Evolutionary conservation across 2,888 invertebrate genomes (phyloP).

Genomic region (Clusia tigrina): DNA sequence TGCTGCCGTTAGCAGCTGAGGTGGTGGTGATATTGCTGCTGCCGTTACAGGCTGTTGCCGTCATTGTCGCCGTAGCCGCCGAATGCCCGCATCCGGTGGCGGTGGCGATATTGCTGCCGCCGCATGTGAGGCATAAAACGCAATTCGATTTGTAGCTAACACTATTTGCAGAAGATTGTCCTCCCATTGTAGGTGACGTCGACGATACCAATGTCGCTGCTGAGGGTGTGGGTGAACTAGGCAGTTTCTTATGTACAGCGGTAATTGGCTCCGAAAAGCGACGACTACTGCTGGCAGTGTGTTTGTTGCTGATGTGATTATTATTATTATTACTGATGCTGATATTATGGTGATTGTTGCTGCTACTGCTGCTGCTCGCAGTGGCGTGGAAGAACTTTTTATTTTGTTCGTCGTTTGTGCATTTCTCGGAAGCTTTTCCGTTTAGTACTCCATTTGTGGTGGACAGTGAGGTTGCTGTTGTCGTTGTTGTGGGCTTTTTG

Average conservation of each 20-base stretch:
- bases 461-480: constrained; percentile 33
- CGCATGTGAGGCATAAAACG: constrained; percentile 49
- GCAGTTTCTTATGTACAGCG: constrained; percentile 42
- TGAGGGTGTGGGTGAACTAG: constrained; percentile 7
- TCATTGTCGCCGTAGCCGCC: constrained; percentile 34
- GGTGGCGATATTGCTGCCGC: constrained; percentile 34
- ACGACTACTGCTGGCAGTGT: constrained; percentile 30
- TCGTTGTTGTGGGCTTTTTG: constrained; percentile 28
- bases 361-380: constrained; percentile 18
- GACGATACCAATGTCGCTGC: no score
- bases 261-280: constrained; percentile 51
- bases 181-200: constrained; percentile 14
- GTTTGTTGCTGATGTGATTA: constrained; percentile 6
- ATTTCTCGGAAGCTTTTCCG: neutral
- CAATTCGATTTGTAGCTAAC: constrained; percentile 44
- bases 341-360: no score
- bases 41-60: constrained; percentile 32
- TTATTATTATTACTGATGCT: constrained; percentile 25
- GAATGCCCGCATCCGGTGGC: constrained; percentile 46
- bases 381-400: constrained; percentile 9
- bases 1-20: constrained; percentile 19
- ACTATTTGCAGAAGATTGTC: no score
- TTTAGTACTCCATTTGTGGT: constrained; percentile 19
- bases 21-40: constrained; percentile 25
- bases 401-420: constrained; percentile 11